Percentiles rank a stretch among this genome's conserved stretches.
Evolutionary conservation across 1,140 invertebrate genomes (phyloP).

Genomic region (Zaprionus ghesquierei): DNA sequence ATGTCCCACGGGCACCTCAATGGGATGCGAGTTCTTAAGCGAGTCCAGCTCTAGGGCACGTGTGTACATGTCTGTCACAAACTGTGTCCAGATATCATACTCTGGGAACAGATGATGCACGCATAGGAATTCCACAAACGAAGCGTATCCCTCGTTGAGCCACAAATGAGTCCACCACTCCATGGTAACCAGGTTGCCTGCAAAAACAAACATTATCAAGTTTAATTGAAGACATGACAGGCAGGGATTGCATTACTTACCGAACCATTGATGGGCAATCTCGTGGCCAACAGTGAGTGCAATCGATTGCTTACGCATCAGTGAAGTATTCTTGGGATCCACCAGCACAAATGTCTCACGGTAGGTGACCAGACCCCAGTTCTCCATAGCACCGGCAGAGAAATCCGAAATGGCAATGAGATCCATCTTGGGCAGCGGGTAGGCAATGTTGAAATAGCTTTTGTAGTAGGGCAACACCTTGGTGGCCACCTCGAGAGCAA

Average conservation of each 20-base stretch:
- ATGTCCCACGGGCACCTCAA: slow-evolving; percentile 94
- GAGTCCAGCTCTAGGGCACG: slow-evolving; percentile 94
- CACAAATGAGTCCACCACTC: slow-evolving; percentile 93
- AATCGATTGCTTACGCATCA: slow-evolving; percentile 92
- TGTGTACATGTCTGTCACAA: slow-evolving; percentile 92
- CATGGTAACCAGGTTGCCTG: slow-evolving; percentile 92
- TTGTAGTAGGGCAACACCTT: slow-evolving; percentile 96
- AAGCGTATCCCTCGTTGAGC: slow-evolving; percentile 97
- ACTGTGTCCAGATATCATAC: slow-evolving; percentile 97
- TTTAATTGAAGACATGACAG: not conserved
- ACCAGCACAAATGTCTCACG: slow-evolving; percentile 93
- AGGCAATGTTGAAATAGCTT: slow-evolving; percentile 96
- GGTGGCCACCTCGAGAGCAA: slow-evolving; percentile 93
- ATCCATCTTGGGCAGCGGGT: slow-evolving; percentile 98
- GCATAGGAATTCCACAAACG: slow-evolving; percentile 94
- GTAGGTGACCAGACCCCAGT: slow-evolving; percentile 92
- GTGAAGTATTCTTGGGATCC: slow-evolving; percentile 92
- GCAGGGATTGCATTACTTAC: slow-evolving; percentile 31
- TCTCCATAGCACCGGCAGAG: slow-evolving; percentile 96
- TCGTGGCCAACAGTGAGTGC: slow-evolving; percentile 94
- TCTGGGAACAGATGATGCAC: slow-evolving; percentile 94
- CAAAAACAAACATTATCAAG: not conserved
- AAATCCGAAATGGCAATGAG: slow-evolving; percentile 97
- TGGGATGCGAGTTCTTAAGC: slow-evolving; percentile 94
- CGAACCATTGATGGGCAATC: slow-evolving; percentile 95